Percentiles rank a stretch among this genome's conserved stretches.
phyloP scores from a whole-genome alignment of 2,113 vertebrate genomes.

The Sterna hirundo region DNA sequence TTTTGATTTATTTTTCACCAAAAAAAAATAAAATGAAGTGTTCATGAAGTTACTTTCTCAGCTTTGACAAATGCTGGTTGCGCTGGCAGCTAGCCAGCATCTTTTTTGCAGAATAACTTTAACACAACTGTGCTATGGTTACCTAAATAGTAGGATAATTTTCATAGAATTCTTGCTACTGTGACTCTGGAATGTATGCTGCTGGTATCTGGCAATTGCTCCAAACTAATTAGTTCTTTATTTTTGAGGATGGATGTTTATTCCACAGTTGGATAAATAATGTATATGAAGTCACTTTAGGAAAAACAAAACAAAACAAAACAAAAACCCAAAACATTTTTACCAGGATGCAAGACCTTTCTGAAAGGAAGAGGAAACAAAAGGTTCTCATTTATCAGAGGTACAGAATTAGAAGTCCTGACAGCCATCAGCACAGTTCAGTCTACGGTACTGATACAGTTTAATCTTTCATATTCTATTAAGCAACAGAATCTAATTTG shows the following conservation, averaged over 20 bases:
- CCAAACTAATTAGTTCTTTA: constrained; percentile 1
- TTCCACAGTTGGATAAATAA: background rate
- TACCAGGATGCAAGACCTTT: background rate
- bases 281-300: background rate
- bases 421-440: background rate
- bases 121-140: background rate
- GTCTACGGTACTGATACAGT: background rate
- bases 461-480: background rate
- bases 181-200: background rate
- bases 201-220: background rate
- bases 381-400: background rate
- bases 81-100: background rate
- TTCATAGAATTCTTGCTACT: background rate
- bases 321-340: background rate
- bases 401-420: background rate
- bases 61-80: background rate
- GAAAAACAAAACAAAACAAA: background rate
- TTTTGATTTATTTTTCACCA: background rate
- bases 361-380: background rate
- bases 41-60: background rate
- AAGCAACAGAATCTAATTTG: background rate
- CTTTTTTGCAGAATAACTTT: background rate
- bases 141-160: background rate
- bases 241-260: constrained; percentile 14
- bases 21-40: background rate